Conservation (phyloP, 2,888 invertebrate genomes). For the Drosophila atripex region DNA sequence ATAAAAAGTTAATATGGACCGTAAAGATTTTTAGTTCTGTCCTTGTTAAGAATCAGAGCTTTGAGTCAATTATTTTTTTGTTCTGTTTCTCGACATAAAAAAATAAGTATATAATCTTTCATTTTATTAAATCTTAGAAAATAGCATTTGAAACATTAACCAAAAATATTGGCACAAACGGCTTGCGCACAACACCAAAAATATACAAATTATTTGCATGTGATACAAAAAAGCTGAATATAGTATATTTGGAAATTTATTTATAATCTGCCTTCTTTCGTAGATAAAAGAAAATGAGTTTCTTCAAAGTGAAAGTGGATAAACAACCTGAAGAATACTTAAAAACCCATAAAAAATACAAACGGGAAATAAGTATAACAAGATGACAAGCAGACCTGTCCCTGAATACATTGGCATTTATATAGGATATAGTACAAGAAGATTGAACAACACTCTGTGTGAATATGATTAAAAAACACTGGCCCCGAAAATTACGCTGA, state of each 20-base stretch:
- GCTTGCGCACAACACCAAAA: conserved; percentile 35
- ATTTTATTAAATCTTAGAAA: not conserved
- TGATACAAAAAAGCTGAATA: conserved; percentile 29
- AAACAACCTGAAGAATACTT: conserved; percentile 55
- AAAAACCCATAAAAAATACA: conserved; percentile 63
- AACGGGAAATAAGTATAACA: conserved; percentile 8
- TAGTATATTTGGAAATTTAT: conserved; percentile 48
- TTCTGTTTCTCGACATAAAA: not conserved
- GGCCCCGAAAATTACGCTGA: conserved; percentile 37
- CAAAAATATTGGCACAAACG: conserved; percentile 33
- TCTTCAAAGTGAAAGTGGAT: conserved; percentile 43
- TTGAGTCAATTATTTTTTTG: too few relatives aligned
- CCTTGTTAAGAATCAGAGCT: too few relatives aligned
- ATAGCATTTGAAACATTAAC: conserved; percentile 24
- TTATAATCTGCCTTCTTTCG: conserved; percentile 59
- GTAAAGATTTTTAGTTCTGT: too few relatives aligned
- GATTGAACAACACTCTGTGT: conserved; percentile 25
- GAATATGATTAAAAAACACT: conserved; percentile 33
- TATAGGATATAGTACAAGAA: conserved; percentile 11
- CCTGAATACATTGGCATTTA: conserved; percentile 4
- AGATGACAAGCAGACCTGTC: conserved; percentile 13
- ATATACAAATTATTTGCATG: conserved; percentile 32
- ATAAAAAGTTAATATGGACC: too few relatives aligned
- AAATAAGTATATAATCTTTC: not conserved
- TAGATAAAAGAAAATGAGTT: conserved; percentile 70